Evolutionary conservation across 2,888 invertebrate species (phyloP), one percentile per base, ranked within the genome.

Genomic region (Aporophyla nigra): DNA sequence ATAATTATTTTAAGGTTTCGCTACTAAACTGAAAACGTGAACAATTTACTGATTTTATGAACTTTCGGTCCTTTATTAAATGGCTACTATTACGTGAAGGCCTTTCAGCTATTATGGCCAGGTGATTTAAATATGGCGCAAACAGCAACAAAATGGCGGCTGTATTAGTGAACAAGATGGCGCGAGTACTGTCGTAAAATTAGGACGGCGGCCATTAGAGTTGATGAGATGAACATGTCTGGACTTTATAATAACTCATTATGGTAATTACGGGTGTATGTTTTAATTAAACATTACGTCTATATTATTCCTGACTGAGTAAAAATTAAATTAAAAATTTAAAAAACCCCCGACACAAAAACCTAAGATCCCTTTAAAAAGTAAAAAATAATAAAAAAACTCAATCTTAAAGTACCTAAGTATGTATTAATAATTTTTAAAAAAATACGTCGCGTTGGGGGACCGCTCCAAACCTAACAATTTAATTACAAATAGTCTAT

Each of bases 1-100:
- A 74, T 80, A 77, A 80, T 77, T 86, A 83, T 86, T 83, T 83
- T 54, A 85, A 80, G 65, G 71, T 59, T 74, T 58, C 62, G 62
- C 58, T 66, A 61, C 49, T 72, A 77, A 75, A 85, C 78, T 82
- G 82, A 72, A 73, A 78, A 83, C 77, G 77, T 86, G 84, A 70
- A 76, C 84, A 76, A 80, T 80, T 85, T 81, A 78, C 81, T 70
- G 81, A 80, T 76, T 86, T 85, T 80, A 85, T 86, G 72, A 86
- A 83, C 63, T 83, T 86, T 76, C 62, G 74, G 66, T 33, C 80
- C 71, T 76, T 85, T 83, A 84, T 83, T 76, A 86, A 86, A 86
- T 66, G 63, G 71, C 56, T 75, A 71, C 56, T 58, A 70, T 86
- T 65, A 86, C 53, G 79, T 43, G 63, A 63, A 78, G 74, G 74